Conservation (phyloP, 2,113 vertebrate species). For the Pygathrix nemaeus region DNA sequence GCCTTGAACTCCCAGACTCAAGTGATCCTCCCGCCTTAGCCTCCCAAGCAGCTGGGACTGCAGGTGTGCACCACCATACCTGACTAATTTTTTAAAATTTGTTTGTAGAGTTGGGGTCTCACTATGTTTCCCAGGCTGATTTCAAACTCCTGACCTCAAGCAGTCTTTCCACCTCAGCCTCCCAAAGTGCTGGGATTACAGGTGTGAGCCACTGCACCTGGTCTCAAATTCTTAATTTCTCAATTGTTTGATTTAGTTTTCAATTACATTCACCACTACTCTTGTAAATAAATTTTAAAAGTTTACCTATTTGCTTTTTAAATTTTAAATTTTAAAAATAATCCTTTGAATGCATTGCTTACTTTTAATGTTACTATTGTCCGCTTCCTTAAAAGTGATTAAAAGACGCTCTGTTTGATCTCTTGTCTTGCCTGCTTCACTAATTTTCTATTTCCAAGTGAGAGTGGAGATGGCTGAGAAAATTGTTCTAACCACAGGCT, state of each 20-base stretch:
- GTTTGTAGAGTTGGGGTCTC: not conserved
- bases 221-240: conserved; percentile 14
- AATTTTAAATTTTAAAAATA: not conserved
- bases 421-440: not conserved
- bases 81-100: not conserved
- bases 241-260: not conserved
- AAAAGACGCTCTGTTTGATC: not conserved
- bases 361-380: not conserved
- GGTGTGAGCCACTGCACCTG: not conserved
- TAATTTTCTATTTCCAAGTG: conserved; percentile 12
- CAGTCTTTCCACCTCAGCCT: not conserved
- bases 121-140: not conserved
- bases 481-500: not conserved
- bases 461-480: not conserved
- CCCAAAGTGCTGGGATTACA: not conserved
- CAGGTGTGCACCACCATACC: not conserved
- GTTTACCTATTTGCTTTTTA: not conserved
- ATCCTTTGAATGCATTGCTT: not conserved
- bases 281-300: not conserved
- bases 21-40: not conserved
- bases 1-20: not conserved
- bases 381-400: not conserved
- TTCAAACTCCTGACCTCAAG: not conserved
- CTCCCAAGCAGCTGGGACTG: not conserved
- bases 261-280: not conserved